Conservation (phyloP, 2,113 vertebrate genomes). For the Tinamus guttatus region DNA sequence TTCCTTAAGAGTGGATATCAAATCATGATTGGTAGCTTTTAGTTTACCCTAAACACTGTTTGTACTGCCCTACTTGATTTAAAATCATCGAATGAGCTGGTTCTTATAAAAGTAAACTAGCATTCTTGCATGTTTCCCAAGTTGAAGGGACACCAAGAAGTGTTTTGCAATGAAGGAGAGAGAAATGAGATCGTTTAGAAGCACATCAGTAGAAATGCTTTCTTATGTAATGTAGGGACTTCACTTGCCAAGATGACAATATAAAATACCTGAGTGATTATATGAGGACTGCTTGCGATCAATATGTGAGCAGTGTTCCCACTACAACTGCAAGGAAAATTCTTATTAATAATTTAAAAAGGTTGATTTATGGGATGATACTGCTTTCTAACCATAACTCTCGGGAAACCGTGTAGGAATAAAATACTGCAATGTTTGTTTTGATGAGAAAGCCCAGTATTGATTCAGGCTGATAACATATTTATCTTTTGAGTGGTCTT, state of each 20-base stretch:
- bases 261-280: neutral
- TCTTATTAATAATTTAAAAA: conserved; percentile 7
- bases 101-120: neutral
- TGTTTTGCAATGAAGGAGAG: neutral
- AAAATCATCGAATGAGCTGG: neutral
- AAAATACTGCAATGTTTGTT: neutral
- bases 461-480: conserved; percentile 53
- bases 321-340: neutral
- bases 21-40: neutral
- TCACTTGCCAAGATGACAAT: neutral
- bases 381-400: neutral
- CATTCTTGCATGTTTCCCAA: neutral
- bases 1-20: neutral
- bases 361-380: neutral
- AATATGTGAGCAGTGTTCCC: neutral
- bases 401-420: neutral
- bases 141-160: neutral
- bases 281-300: neutral
- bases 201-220: neutral
- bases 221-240: neutral
- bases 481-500: conserved; percentile 17
- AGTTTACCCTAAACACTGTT: neutral
- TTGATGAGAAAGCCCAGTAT: conserved; percentile 13
- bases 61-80: neutral
- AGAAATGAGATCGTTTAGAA: neutral